Evolutionary conservation across 1,140 invertebrate species (phyloP).

Genomic region (Trichonephila inaurata): DNA sequence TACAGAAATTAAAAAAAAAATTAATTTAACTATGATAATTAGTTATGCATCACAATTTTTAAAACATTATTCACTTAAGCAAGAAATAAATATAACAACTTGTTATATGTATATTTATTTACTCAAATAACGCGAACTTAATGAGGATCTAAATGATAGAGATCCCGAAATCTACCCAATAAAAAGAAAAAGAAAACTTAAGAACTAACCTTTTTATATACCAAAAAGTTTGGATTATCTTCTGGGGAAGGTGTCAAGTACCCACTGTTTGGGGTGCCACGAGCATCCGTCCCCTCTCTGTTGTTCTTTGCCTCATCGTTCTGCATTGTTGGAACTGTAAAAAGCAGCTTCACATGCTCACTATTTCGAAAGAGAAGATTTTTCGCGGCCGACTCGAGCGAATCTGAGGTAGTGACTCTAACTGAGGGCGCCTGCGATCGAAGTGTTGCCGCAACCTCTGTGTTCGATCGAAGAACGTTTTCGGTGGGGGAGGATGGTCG

Average conservation of each 20-base stretch:
- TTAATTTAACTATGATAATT: too few relatives aligned
- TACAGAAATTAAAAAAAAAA: too few relatives aligned
- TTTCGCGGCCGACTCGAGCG: not conserved
- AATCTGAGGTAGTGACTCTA: not conserved
- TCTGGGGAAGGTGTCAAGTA: slow-evolving; percentile 13
- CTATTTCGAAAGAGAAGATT: not conserved
- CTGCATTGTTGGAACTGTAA: not conserved
- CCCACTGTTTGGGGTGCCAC: not conserved
- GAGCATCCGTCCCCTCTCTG: not conserved
- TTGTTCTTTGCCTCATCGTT: slow-evolving; percentile 11
- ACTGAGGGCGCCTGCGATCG: slow-evolving; percentile 37
- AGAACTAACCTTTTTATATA: slow-evolving; percentile 24
- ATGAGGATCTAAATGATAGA: too few relatives aligned
- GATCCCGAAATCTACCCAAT: too few relatives aligned
- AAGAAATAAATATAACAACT: too few relatives aligned
- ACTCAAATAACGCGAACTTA: too few relatives aligned
- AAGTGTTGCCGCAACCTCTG: slow-evolving; percentile 17
- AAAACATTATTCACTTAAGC: too few relatives aligned
- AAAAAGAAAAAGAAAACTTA: not conserved
- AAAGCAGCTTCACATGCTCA: not conserved
- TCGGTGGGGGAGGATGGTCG: not conserved
- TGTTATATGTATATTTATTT: too few relatives aligned
- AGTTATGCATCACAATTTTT: too few relatives aligned
- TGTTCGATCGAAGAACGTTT: slow-evolving; percentile 19
- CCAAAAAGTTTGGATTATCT: slow-evolving; percentile 46